phyloP scores from a whole-genome alignment of 1,140 invertebrate genomes.

The Uloborus diversus region DNA sequence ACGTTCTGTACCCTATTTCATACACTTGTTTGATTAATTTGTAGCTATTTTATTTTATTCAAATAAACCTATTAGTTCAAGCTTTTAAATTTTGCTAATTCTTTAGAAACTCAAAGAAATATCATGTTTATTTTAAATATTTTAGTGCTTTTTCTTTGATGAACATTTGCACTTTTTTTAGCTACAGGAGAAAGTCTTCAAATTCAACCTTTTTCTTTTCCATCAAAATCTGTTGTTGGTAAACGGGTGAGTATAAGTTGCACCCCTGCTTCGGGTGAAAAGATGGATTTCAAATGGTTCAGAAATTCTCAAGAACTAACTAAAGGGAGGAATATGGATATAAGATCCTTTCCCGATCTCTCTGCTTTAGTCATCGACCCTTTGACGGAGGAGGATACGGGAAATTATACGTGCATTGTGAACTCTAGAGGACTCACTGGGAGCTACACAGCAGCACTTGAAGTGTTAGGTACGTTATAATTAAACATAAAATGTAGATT shows the following conservation, averaged over 20 bases:
- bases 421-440: background rate
- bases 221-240: background rate
- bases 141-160: too few relatives aligned
- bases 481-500: background rate
- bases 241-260: constrained; percentile 34
- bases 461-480: constrained; percentile 7
- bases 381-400: constrained; percentile 19
- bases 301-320: constrained; percentile 28
- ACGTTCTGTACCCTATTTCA: too few relatives aligned
- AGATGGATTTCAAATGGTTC: constrained; percentile 47
- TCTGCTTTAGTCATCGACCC: constrained; percentile 25
- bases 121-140: background rate
- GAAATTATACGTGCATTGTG: constrained; percentile 41
- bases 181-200: background rate
- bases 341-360: constrained; percentile 25
- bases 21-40: background rate
- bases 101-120: background rate
- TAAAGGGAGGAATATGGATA: background rate
- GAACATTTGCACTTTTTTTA: too few relatives aligned
- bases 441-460: constrained; percentile 13
- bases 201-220: constrained; percentile 39
- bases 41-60: too few relatives aligned
- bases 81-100: background rate
- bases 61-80: background rate
- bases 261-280: constrained; percentile 10